A percentile compares a stretch with the other conserved stretches of the same genome.
Evolutionary conservation across 2,113 vertebrate species (phyloP).

Genomic region (Muntiacus muntjak): DNA sequence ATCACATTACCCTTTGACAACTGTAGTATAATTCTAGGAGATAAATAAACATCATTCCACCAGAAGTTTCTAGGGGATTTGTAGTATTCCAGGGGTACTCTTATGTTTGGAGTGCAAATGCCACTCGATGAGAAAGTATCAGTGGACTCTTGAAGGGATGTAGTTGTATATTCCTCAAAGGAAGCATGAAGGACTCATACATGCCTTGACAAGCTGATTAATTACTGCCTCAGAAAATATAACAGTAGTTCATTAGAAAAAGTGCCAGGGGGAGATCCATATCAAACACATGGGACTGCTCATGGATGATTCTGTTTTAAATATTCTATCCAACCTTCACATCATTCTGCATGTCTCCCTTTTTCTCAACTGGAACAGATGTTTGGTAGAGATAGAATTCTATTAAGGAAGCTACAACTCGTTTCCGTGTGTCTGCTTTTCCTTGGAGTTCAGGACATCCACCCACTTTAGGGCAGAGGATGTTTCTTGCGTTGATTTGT

Average conservation of each 20-base stretch:
- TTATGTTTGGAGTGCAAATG: neutral
- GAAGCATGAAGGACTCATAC: neutral
- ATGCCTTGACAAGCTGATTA: neutral
- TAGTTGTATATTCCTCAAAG: neutral
- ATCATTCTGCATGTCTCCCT: neutral
- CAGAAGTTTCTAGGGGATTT: neutral
- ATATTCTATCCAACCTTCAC: neutral
- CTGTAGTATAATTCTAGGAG: neutral
- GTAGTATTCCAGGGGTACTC: neutral
- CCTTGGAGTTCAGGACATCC: neutral
- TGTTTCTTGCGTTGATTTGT: neutral
- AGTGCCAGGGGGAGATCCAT: neutral
- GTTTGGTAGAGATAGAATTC: neutral
- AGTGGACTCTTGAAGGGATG: neutral
- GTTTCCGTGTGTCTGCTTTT: neutral
- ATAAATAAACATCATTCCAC: neutral
- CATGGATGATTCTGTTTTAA: neutral
- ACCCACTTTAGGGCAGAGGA: neutral
- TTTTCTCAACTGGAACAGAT: neutral
- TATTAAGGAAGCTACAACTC: neutral
- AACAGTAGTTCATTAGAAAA: neutral
- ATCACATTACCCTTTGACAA: neutral
- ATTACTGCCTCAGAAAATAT: neutral
- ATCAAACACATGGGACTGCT: neutral
- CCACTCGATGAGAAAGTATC: neutral